Evolutionary conservation across 2,888 invertebrate genomes (phyloP).

Genomic region (Corbicula japonica): DNA sequence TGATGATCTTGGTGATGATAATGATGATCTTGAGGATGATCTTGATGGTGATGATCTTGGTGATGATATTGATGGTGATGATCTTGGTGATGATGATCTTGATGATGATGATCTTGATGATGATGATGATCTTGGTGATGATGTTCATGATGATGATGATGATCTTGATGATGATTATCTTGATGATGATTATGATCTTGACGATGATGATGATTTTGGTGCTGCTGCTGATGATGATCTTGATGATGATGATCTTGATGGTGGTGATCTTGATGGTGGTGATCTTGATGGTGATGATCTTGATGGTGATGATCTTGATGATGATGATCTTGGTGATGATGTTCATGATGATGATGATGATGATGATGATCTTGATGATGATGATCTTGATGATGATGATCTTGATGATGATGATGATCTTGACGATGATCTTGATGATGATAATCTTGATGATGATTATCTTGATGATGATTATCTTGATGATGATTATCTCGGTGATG

Average conservation of each 20-base stretch:
- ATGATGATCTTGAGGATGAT: not conserved
- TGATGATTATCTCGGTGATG: no score
- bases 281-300: not conserved
- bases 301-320: not conserved
- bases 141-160: not conserved
- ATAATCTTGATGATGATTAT: not conserved
- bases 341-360: conserved; percentile 19
- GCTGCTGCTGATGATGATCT: not conserved
- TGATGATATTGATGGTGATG: not conserved
- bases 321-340: conserved; percentile 1
- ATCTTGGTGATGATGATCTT: not conserved
- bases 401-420: not conserved
- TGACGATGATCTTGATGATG: not conserved
- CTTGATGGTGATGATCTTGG: not conserved
- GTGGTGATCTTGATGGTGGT: not conserved
- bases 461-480: no score
- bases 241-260: not conserved
- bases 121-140: not conserved
- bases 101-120: not conserved
- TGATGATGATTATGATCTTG: not conserved
- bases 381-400: conserved; percentile 5
- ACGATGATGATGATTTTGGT: not conserved
- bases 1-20: not conserved
- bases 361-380: conserved; percentile 15
- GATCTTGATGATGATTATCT: not conserved